Percentiles rank a stretch among this genome's conserved stretches.
Evolutionary conservation across 2,888 invertebrate genomes (phyloP).

Genomic region (Microctonus hyperodae): DNA sequence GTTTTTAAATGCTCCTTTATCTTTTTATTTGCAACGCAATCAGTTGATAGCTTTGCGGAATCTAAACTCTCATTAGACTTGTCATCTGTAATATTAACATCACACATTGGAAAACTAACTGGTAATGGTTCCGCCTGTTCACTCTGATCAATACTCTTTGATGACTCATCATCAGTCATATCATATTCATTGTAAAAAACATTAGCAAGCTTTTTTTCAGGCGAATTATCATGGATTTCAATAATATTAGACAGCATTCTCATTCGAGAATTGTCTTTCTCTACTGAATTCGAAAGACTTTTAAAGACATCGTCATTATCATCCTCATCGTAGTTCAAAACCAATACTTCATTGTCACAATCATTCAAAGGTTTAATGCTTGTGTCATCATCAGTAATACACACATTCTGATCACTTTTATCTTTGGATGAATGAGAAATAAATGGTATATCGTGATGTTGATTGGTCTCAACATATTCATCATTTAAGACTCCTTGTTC

Average conservation of each 20-base stretch:
- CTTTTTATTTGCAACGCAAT: conserved; percentile 2
- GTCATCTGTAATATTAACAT: conserved; percentile 48
- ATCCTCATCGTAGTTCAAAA: conserved; percentile 34
- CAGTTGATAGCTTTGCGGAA: conserved; percentile 26
- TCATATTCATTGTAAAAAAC: conserved; percentile 38
- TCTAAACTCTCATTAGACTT: conserved; percentile 41
- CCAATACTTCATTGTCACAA: conserved; percentile 38
- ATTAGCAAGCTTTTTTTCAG: conserved; percentile 24
- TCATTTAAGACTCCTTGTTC: neutral
- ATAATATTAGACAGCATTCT: conserved; percentile 8
- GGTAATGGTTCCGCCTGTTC: neutral
- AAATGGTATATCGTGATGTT: neutral
- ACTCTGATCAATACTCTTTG: conserved; percentile 37
- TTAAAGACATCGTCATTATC: conserved; percentile 39
- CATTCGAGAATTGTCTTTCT: conserved; percentile 14
- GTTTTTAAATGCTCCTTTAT: neutral
- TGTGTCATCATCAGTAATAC: conserved; percentile 19
- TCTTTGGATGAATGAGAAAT: neutral
- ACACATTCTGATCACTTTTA: conserved; percentile 11
- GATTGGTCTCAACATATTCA: neutral
- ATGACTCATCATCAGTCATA: conserved; percentile 54
- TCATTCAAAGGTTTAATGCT: conserved; percentile 27
- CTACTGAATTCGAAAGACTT: conserved; percentile 37
- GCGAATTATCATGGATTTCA: neutral
- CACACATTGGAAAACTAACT: neutral